Base-by-base conservation (phyloP, 2,888 invertebrate genomes). In the Deilephila elpenor region DNA sequence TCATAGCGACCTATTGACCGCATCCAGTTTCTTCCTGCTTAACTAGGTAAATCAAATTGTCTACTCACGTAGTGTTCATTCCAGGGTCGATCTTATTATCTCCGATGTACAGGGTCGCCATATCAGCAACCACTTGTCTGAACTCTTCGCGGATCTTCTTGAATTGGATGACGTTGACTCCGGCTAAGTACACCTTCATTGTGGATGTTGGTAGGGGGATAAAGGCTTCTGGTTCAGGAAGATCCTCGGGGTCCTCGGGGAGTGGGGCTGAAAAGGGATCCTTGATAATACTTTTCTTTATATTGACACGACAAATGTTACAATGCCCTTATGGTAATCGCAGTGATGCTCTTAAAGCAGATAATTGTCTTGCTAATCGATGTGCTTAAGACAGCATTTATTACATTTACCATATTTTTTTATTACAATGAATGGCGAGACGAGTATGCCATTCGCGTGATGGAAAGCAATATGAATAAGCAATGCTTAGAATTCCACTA, bases 41-140 rank as follows among this genome's bases (percentile, higher is more conserved):
- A 44, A 44, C 44, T 44, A 44, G 44, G 11, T 44, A 44, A 37
- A 37, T 37, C 37, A 37, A 44, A 44, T 44, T 44, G 11, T 44
- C 17, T 51, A 93, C 94, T 93, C 61, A 94, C 94, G 92, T 93
- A 5, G 85, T 82, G n/a, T 91, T 90, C 0, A 85, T 64, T 73
- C 92, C 93, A 1, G 82, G 83, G 0, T 89, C 81, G n/a, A 94
- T 88, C 0, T 79, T 77, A 19, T 92, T 87, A 0, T 85, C 82
- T 19, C 74, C 80, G 74, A 94, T 90, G 75, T 93, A 95, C 78
- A 86, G 76, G 1, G 88, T 85, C 0, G 94, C 93, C 92, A 95
- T 94, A 32, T 89, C 88, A 17, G 93, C 93, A 0, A 95, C 70
- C 19, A 94, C 79, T 0, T 77, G 71, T 0, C 84, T 77, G 87